phyloP scores from a whole-genome alignment of 2,113 vertebrate species.

The Hyperoodon ampullatus region DNA sequence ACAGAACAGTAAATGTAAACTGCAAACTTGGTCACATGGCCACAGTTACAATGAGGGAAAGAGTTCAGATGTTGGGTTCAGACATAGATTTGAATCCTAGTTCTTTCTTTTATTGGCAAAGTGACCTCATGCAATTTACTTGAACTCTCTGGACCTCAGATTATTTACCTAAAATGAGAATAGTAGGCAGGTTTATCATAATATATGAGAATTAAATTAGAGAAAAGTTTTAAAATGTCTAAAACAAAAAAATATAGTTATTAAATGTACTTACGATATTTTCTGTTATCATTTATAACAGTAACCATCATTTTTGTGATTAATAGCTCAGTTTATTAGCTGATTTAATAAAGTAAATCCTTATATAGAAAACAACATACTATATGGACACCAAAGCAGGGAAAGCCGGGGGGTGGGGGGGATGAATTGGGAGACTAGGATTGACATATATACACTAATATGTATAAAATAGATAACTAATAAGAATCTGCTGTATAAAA shows the following conservation, averaged over 20 bases:
- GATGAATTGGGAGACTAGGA: too few species aligned
- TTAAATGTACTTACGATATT: not conserved
- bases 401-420: too few species aligned
- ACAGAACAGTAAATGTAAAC: not conserved
- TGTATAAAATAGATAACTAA: too few species aligned
- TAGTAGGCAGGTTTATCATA: not conserved
- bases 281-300: not conserved
- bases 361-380: not conserved
- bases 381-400: too few species aligned
- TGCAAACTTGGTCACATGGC: not conserved
- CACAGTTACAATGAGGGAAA: not conserved
- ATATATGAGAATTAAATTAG: not conserved
- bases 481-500: too few species aligned
- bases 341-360: conserved; percentile 62
- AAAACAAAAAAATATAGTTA: not conserved
- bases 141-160: not conserved
- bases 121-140: not conserved
- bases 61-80: not conserved
- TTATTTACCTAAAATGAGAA: not conserved
- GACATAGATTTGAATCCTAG: not conserved
- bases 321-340: conserved; percentile 66
- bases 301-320: not conserved
- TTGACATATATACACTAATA: too few species aligned
- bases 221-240: not conserved
- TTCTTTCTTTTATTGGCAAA: not conserved